These are phyloP conservation scores for Drosophila burlai DNA, from an alignment of 1,140 invertebrate species.

Conservation along the genomic window DNA sequence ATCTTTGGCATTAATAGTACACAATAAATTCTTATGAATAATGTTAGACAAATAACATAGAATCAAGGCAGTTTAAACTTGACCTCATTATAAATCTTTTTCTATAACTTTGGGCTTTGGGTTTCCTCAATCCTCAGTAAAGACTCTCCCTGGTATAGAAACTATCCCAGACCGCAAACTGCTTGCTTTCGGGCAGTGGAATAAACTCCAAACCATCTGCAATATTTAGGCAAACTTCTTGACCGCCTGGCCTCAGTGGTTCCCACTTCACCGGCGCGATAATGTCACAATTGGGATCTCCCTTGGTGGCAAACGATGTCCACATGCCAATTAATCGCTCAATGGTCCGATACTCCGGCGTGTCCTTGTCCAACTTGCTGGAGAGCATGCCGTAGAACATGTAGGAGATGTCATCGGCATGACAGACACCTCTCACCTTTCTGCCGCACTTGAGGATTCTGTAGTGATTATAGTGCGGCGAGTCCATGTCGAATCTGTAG, in stretches of 20 bases:
- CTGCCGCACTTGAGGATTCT: conserved; percentile 69
- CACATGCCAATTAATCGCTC: conserved; percentile 82
- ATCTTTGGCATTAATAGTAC: background rate
- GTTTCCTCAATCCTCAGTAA: conserved; percentile 26
- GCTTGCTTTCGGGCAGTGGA: conserved; percentile 83
- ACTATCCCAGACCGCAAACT: conserved; percentile 85
- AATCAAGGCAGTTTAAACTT: conserved; percentile 4
- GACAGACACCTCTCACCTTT: conserved; percentile 84
- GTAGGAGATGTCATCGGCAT: conserved; percentile 89
- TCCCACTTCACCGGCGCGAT: conserved; percentile 66
- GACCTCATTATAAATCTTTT: background rate
- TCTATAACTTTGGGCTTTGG: background rate
- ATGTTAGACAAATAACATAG: background rate
- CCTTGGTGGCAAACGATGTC: conserved; percentile 83
- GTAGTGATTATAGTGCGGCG: conserved; percentile 66
- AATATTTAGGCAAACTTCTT: conserved; percentile 84
- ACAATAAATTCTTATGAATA: background rate
- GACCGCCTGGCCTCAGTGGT: conserved; percentile 51
- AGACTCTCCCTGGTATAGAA: conserved; percentile 72
- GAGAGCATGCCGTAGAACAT: conserved; percentile 86
- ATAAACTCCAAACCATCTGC: conserved; percentile 73
- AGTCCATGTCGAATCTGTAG: conserved; percentile 85
- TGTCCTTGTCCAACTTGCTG: conserved; percentile 71
- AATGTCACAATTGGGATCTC: conserved; percentile 68
- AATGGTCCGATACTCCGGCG: conserved; percentile 79